Evolutionary conservation across 2,888 invertebrate genomes (phyloP).

Genomic region (Polylopha cassiicola): DNA sequence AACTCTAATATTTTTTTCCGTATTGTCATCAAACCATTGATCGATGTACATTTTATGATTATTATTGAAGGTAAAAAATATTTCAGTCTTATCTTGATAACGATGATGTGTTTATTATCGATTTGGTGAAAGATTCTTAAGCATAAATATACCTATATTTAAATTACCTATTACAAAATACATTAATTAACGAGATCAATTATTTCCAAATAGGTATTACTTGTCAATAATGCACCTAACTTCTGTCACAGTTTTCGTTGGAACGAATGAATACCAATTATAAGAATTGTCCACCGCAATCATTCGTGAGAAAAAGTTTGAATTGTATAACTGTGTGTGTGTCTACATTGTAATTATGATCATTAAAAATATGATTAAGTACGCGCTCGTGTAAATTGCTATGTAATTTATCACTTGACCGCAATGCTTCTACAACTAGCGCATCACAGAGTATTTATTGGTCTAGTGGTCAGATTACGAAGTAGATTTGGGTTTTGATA

Average conservation of each 20-base stretch:
- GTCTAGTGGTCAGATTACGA: constrained; percentile 3
- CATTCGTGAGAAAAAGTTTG: constrained; percentile 13
- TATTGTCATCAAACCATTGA: no score
- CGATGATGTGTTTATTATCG: constrained; percentile 26
- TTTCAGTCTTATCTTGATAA: constrained; percentile 1
- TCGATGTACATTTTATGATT: no score
- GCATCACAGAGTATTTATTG: constrained; percentile 1
- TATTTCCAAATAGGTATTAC: no score
- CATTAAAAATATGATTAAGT: constrained; percentile 14
- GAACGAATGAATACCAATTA: constrained; percentile 19
- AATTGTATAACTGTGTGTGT: constrained; percentile 16
- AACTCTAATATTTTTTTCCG: no score
- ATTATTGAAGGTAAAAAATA: neutral
- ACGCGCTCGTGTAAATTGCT: constrained; percentile 6
- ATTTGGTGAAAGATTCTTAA: constrained; percentile 22
- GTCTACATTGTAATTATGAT: constrained; percentile 9
- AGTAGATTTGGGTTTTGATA: no score
- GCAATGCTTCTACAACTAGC: neutral
- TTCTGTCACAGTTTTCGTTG: no score
- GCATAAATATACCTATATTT: no score
- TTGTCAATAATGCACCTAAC: no score
- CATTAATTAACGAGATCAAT: no score
- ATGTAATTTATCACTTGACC: constrained; percentile 11
- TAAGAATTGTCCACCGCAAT: constrained; percentile 15
- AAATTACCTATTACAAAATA: no score